Base-by-base conservation (phyloP, 2,797 vertebrate species). In the Crenichthys baileyi region DNA sequence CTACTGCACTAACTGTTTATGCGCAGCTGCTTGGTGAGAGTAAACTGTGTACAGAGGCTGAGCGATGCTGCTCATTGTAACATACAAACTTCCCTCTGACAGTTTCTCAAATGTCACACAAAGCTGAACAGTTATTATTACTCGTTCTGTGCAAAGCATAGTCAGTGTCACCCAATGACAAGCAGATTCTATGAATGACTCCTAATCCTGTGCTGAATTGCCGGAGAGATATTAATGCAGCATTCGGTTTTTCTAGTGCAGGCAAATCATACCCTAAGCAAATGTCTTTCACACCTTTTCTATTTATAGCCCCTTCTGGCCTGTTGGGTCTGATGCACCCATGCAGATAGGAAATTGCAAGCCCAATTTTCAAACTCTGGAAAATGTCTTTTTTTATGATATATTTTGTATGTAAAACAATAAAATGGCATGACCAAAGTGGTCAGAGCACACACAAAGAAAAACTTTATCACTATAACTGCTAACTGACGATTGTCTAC, bases 31-130 rank as follows among this genome's bases (percentile, higher is more conserved):
- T 72, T 70, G 80, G 41, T 60, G 2, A 1, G 29, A 20, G 81
- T 92, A 92, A 91, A 93, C 76, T 84, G 85, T 90, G 79, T 82
- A 86, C 78, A 74, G 70, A 80, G 7, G 13, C 26, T 31, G 65
- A 16, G 7, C 7, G 41, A 2, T 36, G 13, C 36, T 41, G 51
- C 22, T 39, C 22, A 4, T 26, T 4, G 61, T 16, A 51, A 67
- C 36, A 41, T 24, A 31, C 51, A 78, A 60, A 73, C 60, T 56
- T 39, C 36, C 44, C 18, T 48, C 67, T 48, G 41, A 70, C 44
- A 1, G 67, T 48, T 70, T 48, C n/a, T 18, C 24, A 48, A 26
- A 26, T 70, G 67, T 70, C 67, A 48, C 67, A 26, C 67, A 7
- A 7, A 44, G 39, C 39, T 67, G 22, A 20, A 26, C 39, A 20